Percentiles rank a stretch among this genome's conserved stretches.
phyloP scores from a whole-genome alignment of 2,797 vertebrate genomes.

The Bradypodion ventrale region DNA sequence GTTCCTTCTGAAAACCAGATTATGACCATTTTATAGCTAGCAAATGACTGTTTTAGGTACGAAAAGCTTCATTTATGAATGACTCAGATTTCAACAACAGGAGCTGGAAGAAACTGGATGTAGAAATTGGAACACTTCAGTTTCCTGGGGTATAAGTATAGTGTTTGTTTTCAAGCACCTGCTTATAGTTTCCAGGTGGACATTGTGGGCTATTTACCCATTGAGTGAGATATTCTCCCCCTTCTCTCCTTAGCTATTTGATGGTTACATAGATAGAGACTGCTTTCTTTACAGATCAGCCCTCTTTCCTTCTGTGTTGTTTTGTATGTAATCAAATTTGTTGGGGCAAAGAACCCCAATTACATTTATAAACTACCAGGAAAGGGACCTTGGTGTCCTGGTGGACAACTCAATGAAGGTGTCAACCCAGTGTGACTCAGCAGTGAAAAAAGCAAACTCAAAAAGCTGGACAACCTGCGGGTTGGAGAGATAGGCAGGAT shows the following conservation, averaged over 20 bases:
- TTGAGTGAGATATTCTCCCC: constrained; percentile 51
- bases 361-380: too few relatives aligned
- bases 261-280: constrained; percentile 40
- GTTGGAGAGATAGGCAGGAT: too few relatives aligned
- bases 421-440: too few relatives aligned
- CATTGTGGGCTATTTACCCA: constrained; percentile 47
- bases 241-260: constrained; percentile 53
- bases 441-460: too few relatives aligned
- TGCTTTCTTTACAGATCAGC: constrained; percentile 57
- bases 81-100: neutral
- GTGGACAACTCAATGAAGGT: too few relatives aligned
- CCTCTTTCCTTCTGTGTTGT: constrained; percentile 24
- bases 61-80: constrained; percentile 15
- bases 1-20: neutral
- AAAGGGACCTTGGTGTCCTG: too few relatives aligned
- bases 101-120: constrained; percentile 15
- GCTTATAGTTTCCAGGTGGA: constrained; percentile 37
- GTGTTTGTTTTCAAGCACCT: constrained; percentile 27
- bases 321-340: constrained; percentile 24
- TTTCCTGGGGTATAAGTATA: constrained; percentile 33
- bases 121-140: constrained; percentile 21
- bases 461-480: too few relatives aligned
- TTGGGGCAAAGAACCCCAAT: too few relatives aligned
- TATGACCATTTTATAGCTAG: neutral
- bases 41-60: constrained; percentile 3